Evolutionary conservation across 2,888 invertebrate species (phyloP), one percentile per base, ranked within the genome.

Genomic region (Nymphalis c-album): DNA sequence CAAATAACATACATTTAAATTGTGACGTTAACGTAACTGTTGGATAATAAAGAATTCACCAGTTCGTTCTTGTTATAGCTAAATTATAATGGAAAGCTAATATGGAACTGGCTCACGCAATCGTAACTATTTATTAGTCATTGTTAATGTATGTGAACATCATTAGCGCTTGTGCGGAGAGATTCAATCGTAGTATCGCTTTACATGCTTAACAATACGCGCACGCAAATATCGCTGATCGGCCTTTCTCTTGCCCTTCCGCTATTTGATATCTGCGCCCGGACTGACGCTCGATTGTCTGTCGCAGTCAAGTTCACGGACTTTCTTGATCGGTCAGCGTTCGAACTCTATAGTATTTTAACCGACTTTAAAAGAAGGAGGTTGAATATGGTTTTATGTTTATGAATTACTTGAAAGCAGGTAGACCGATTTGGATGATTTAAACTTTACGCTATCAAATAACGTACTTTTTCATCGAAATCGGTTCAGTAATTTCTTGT

Each of bases 231-330:
- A 71, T 74, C 69, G 67, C 70, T 71, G 72, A 67, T 68, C 76
- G 76, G 76, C 80, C 78, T 78, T 79, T 79, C 77, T 74, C 77
- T 75, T 70, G 76, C 77, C 77, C 77, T 77, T 77, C 75, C 76
- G 78, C 77, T 67, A 75, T 77, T 76, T 75, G 80, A 78, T 75
- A 72, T 72, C 76, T 72, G 68, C 62, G 79, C 65, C 53, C 18
- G 55, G 55, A 55, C 65, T 53, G 76, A 75, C 80, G 76, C 76
- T 82, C 79, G 78, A 78, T 80, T 79, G 82, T 83, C 83, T 85
- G 81, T 82, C 83, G 79, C 81, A 85, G 85, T 86, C 88, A 90
- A 90, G 90, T 90, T 90, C 90, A 88, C 80, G 88, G 88, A 77
- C 85, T 81, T 78, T 69, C 62, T 65, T 62, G 63, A 63, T 51